Conservation (phyloP, 2,797 vertebrate species). For the Craterocephalus amniculus region DNA sequence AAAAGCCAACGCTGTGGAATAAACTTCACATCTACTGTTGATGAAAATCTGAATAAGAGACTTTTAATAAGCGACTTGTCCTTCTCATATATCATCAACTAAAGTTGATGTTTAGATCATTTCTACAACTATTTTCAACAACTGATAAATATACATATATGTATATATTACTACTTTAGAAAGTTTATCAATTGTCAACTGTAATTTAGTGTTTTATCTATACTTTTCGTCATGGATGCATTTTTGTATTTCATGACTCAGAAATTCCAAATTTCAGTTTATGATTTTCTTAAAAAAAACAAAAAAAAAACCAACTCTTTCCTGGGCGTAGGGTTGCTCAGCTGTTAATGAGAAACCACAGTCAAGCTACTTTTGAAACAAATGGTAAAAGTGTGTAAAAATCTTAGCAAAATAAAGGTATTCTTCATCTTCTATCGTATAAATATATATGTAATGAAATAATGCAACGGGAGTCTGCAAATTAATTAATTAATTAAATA, state of each 20-base stretch:
- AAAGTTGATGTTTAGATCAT: background rate
- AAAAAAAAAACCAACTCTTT: too few relatives aligned
- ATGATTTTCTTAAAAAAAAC: background rate
- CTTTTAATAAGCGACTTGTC: slow-evolving; percentile 21
- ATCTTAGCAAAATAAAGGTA: background rate
- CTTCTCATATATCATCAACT: slow-evolving; percentile 3
- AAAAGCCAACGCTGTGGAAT: slow-evolving; percentile 12
- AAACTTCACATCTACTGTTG: slow-evolving; percentile 14
- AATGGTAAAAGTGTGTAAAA: too few relatives aligned
- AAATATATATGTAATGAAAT: too few relatives aligned
- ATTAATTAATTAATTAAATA: slow-evolving; percentile 2
- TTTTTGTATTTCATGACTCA: background rate
- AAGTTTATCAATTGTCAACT: background rate
- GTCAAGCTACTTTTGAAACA: background rate
- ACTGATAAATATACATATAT: background rate
- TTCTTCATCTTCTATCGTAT: slow-evolving; percentile 1
- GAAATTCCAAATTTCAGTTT: background rate
- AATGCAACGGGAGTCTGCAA: slow-evolving; percentile 17
- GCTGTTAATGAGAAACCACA: background rate
- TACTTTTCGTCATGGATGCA: background rate
- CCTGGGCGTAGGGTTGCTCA: background rate
- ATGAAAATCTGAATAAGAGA: too few relatives aligned
- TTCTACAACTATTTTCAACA: background rate
- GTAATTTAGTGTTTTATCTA: background rate
- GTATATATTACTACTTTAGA: background rate